Percentiles rank a stretch among this genome's conserved stretches.
These are phyloP conservation scores for Atherix ibis DNA, from an alignment of 2,888 invertebrate species.

Conservation along the genomic window DNA sequence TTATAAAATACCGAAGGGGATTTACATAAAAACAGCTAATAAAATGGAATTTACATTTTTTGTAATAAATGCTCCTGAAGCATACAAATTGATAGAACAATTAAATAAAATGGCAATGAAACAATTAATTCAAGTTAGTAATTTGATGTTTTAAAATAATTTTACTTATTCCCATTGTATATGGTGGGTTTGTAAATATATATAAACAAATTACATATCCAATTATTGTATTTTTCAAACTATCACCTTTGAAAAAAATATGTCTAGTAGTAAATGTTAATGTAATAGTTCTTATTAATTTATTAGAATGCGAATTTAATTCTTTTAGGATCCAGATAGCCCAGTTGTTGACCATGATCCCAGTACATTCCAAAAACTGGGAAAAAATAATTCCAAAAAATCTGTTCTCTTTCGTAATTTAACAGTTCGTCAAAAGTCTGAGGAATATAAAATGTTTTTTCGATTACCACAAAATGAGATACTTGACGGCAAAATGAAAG, in stretches of 20 bases:
- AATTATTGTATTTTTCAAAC: no score
- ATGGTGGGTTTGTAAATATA: no score
- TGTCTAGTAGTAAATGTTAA: no score
- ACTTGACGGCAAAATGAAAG: slow-evolving; percentile 84
- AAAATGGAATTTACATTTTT: slow-evolving; percentile 75
- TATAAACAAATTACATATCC: no score
- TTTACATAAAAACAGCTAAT: slow-evolving; percentile 71
- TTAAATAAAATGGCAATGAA: slow-evolving; percentile 95
- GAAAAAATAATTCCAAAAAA: slow-evolving; percentile 78
- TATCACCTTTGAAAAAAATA: no score
- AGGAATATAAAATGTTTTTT: slow-evolving; percentile 71
- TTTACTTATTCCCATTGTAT: no score
- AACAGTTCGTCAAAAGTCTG: slow-evolving; percentile 87
- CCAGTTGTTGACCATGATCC: slow-evolving; percentile 80
- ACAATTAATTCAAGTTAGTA: slow-evolving; percentile 37
- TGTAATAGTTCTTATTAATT: slow-evolving; percentile 10
- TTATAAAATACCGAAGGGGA: slow-evolving; percentile 71
- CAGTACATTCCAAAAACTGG: slow-evolving; percentile 65
- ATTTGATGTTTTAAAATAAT: slow-evolving; percentile 1
- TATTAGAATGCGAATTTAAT: background rate
- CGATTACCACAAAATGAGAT: slow-evolving; percentile 80
- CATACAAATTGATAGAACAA: slow-evolving; percentile 84
- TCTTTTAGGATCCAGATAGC: slow-evolving; percentile 68
- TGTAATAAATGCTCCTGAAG: slow-evolving; percentile 79
- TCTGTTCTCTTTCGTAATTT: slow-evolving; percentile 89